Evolutionary conservation across 2,113 vertebrate species (phyloP), one percentile per base, ranked within the genome.

Genomic region (Poeciliopsis retropinna): DNA sequence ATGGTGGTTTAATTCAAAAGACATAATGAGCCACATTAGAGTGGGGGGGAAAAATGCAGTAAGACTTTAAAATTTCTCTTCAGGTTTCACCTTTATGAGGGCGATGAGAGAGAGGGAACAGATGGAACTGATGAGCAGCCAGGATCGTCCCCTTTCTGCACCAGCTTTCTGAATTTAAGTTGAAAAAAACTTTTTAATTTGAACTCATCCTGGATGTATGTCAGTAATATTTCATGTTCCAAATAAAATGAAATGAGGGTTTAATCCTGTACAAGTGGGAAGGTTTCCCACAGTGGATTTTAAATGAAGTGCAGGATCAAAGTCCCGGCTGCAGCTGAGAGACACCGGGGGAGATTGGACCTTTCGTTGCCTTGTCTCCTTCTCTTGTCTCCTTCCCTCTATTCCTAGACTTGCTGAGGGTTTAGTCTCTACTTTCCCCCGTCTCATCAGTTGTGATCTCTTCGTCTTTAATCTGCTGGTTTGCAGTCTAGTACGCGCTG

Each of bases 261-360:
- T 81, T 81, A 85, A 79, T 85, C 76, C 69, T 60, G 63, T 30
- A 47, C 67, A 76, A 81, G 44, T 72, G 78, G 61, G 60, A 78
- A 73, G 71, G 63, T 66, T 62, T 78, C 74, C 76, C 54, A 72
- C 75, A 34, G 78, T 28, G 83, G 62, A 79, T 78, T 41, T 67
- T 82, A 85, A 87, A 88, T 84, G 80, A 83, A 84, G 79, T 39
- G 67, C 76, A 69, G 70, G 80, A 89, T 90, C 89, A 92, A 88
- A 91, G 85, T 57, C 41, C 76, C 71, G 81, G 79, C 79, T 78
- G 72, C 74, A 69, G 80, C 78, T 72, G 77, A 51, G 81, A 76
- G 51, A 34, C 83, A 67, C 85, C 29, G 1, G 67, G 78, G 83
- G 81, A 81, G 85, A 81, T 79, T 28, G 70, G 78, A 86, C 86